Percentiles rank a stretch among this genome's conserved stretches.
phyloP scores from a whole-genome alignment of 2,888 invertebrate genomes.

The Balanococcus diminutus region DNA sequence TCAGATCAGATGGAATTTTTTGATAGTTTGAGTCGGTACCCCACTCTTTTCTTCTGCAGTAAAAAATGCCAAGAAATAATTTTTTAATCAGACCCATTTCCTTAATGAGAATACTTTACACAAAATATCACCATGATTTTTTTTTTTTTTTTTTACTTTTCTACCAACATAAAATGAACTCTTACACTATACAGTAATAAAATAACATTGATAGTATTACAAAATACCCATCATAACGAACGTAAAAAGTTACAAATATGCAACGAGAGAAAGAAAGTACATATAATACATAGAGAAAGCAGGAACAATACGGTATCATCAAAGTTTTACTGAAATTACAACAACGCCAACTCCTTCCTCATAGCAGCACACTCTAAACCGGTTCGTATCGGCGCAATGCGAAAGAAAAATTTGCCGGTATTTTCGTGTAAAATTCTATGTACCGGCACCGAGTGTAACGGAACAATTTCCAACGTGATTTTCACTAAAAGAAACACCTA shows the following conservation, averaged over 20 bases:
- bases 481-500: neutral
- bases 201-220: neutral
- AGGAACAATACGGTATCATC: slow-evolving; percentile 10
- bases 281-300: neutral
- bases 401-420: neutral
- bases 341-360: neutral
- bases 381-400: neutral
- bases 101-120: too few species aligned
- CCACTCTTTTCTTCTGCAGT: too few species aligned
- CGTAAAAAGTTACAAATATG: neutral
- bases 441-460: neutral
- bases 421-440: neutral
- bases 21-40: too few species aligned
- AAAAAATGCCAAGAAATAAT: too few species aligned
- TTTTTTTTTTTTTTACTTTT: too few species aligned
- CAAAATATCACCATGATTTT: too few species aligned
- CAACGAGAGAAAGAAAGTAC: neutral
- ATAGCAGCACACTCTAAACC: slow-evolving; percentile 9
- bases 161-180: too few species aligned
- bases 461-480: neutral
- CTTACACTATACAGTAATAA: too few species aligned
- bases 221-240: neutral
- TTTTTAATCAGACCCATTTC: too few species aligned
- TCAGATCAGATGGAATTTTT: too few species aligned
- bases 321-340: neutral